A percentile compares a stretch with the other conserved stretches of the same genome.
Evolutionary conservation across 2,888 invertebrate species (phyloP).

Genomic region (Eueremaeus valkanovi): DNA sequence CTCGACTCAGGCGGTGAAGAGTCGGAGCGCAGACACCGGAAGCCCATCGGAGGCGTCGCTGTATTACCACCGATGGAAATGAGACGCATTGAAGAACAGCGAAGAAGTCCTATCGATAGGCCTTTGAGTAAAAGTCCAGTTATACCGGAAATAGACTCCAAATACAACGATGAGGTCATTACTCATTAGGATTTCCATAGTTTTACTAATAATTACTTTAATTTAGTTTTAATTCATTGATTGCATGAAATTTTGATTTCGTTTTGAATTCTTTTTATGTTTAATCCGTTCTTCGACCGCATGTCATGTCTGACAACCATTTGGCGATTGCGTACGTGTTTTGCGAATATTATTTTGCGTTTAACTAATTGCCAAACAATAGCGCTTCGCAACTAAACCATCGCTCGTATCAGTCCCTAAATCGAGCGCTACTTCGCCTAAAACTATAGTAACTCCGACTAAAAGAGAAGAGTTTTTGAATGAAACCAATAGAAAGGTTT

Average conservation of each 20-base stretch:
- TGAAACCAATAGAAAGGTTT: slow-evolving; percentile 1
- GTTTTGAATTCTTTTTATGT: slow-evolving; percentile 18
- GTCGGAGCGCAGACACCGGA: slow-evolving; percentile 50
- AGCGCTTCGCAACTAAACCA: slow-evolving; percentile 19
- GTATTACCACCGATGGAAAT: slow-evolving; percentile 66
- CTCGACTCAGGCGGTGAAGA: slow-evolving; percentile 39
- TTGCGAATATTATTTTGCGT: not conserved
- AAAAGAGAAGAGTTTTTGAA: slow-evolving; percentile 28
- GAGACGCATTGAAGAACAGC: slow-evolving; percentile 44
- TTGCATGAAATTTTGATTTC: slow-evolving; percentile 24
- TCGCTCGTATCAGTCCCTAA: not conserved
- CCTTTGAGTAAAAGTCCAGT: slow-evolving; percentile 37
- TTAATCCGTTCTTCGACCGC: slow-evolving; percentile 8
- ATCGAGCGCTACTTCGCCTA: slow-evolving; percentile 2
- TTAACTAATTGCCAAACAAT: not conserved
- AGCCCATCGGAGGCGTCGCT: slow-evolving; percentile 76
- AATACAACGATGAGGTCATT: slow-evolving; percentile 38
- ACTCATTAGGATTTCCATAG: not conserved
- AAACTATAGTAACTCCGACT: slow-evolving; percentile 24
- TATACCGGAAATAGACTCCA: slow-evolving; percentile 17
- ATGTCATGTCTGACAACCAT: slow-evolving; percentile 25
- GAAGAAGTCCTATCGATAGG: slow-evolving; percentile 56
- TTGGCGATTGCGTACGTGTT: slow-evolving; percentile 1
- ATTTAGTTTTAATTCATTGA: not conserved
- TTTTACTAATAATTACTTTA: not conserved